Percentiles rank a stretch among this genome's conserved stretches.
phyloP scores from a whole-genome alignment of 1,140 invertebrate genomes.

The Chrysoperla carnea region DNA sequence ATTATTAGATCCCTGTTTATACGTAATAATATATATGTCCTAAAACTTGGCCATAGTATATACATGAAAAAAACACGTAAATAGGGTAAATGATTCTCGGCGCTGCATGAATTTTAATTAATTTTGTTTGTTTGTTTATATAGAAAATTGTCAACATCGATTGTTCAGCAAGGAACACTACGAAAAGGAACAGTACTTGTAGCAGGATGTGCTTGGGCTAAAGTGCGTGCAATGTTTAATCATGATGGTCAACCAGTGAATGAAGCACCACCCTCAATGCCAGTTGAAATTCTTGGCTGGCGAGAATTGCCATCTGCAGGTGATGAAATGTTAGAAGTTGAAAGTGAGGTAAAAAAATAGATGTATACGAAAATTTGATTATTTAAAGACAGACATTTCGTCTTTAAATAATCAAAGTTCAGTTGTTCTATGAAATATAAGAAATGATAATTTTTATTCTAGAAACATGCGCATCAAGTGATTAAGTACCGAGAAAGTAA shows the following conservation, averaged over 20 bases:
- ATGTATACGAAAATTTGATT: too few relatives aligned
- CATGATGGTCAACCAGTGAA: constrained; percentile 49
- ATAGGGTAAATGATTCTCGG: too few relatives aligned
- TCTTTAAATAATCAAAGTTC: too few relatives aligned
- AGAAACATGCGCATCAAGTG: constrained; percentile 54
- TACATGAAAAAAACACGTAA: too few relatives aligned
- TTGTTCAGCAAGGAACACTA: constrained; percentile 76
- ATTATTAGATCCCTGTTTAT: too few relatives aligned
- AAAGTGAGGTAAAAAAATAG: constrained; percentile 9
- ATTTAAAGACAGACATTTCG: too few relatives aligned
- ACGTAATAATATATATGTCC: too few relatives aligned
- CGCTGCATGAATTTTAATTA: too few relatives aligned
- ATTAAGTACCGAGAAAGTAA: constrained; percentile 40
- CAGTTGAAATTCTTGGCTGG: constrained; percentile 84
- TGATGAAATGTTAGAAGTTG: constrained; percentile 69
- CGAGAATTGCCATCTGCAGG: constrained; percentile 71
- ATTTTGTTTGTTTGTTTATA: constrained; percentile 4
- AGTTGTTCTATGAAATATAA: too few relatives aligned
- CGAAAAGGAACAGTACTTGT: constrained; percentile 66
- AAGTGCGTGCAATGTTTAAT: constrained; percentile 74
- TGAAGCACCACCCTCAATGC: constrained; percentile 57
- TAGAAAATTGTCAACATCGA: constrained; percentile 72
- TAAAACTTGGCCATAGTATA: too few relatives aligned
- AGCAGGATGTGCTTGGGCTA: constrained; percentile 64
- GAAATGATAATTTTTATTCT: constrained; percentile 2